Evolutionary conservation across 2,797 vertebrate genomes (phyloP).

Genomic region (Gambelia wislizenii): DNA sequence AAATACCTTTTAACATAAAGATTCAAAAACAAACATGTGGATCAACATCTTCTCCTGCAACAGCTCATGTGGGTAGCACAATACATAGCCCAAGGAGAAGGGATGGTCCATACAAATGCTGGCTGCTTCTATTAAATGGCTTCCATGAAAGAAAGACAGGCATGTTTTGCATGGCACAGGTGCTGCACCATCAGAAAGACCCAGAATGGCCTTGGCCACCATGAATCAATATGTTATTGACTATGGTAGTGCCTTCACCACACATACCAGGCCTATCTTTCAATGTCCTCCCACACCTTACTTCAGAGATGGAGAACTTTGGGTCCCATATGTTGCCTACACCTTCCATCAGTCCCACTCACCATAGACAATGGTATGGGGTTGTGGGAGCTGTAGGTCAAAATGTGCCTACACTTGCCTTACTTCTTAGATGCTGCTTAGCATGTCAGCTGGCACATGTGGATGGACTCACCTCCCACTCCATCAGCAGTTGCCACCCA

Average conservation of each 20-base stretch:
- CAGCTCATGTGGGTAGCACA: background rate
- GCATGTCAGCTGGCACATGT: background rate
- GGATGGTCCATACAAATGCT: background rate
- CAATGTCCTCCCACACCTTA: background rate
- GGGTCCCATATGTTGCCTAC: background rate
- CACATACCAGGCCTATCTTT: background rate
- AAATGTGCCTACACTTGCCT: background rate
- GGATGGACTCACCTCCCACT: background rate
- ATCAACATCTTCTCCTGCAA: background rate
- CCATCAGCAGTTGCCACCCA: background rate
- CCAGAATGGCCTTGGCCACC: background rate
- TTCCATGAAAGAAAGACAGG: background rate
- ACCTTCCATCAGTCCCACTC: background rate
- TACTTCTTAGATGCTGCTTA: background rate
- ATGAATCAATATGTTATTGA: background rate
- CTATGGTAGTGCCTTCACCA: background rate
- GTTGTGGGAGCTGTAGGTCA: background rate
- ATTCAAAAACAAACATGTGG: background rate
- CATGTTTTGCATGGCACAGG: background rate
- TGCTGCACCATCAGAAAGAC: background rate
- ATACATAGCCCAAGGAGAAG: background rate
- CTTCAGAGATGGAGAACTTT: background rate
- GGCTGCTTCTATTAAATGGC: background rate
- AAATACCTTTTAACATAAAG: background rate
- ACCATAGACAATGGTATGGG: background rate